phyloP scores from a whole-genome alignment of 2,113 vertebrate genomes.

The Rissa tridactyla region DNA sequence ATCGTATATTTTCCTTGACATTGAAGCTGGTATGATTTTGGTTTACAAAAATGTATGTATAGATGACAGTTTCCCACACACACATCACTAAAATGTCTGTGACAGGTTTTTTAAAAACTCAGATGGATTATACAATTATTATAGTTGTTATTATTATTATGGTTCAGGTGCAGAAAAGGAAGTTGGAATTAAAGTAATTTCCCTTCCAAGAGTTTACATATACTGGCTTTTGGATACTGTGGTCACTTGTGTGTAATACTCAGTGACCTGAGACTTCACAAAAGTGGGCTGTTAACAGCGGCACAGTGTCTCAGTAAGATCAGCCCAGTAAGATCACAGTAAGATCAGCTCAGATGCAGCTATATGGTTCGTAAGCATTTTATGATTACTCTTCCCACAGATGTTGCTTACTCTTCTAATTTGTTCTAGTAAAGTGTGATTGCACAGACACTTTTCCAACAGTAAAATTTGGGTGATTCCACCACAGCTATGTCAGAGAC shows the following conservation, averaged over 20 bases:
- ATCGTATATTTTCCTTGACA: background rate
- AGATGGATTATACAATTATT: background rate
- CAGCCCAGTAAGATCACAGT: background rate
- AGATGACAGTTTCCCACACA: background rate
- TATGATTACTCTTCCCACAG: background rate
- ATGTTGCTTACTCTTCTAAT: background rate
- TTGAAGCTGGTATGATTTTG: background rate
- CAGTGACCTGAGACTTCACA: background rate
- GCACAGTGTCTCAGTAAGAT: background rate
- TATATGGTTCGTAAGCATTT: background rate
- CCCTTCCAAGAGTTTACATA: background rate
- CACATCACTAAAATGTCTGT: background rate
- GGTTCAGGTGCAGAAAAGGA: background rate
- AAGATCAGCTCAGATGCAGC: background rate
- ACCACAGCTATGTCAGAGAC: background rate
- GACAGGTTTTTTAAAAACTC: background rate
- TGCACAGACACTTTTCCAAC: background rate
- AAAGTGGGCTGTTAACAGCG: background rate
- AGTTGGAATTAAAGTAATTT: background rate
- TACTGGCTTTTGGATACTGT: background rate
- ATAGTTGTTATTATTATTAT: background rate
- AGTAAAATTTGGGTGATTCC: background rate
- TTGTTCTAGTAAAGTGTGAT: background rate
- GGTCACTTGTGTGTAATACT: background rate
- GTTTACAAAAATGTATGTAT: background rate